Evolutionary conservation across 2,797 vertebrate genomes (phyloP), one percentile per base, ranked within the genome.

Genomic region (Psittacula echo): DNA sequence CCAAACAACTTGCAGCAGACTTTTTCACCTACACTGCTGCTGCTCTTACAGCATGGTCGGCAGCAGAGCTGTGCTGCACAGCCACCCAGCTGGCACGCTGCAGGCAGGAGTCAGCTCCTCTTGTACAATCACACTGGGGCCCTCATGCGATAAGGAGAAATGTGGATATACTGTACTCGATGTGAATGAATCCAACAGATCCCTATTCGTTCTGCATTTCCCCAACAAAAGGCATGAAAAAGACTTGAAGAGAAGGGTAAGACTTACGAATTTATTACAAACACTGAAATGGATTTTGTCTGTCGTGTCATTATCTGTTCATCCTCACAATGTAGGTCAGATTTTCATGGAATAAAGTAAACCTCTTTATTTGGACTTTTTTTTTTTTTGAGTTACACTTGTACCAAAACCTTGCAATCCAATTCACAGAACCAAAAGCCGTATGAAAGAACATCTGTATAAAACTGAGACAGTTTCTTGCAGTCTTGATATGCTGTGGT

Each of bases 51-150:
- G 61, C 53, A 26, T 0, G 4, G 29, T 8, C 4, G 1, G 67
- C 60, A 73, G 79, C 71, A 27, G 54, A 39, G 66, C 53, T 11
- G 2, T 7, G 20, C 16, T 17, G 42, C 71, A 20, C 12, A 10
- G 65, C 61, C 3, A 4, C 23, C 29, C 10, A 0, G 21, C 60
- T 17, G 21, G 58, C 67, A 47, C 10, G 0, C 32, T 5, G 12
- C 17, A 15, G 48, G 48, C 68, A 76, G 44, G 29, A 56, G 15
- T 13, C 76, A 56, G 47, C 58, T 71, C 62, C 76, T 5, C 3
- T 5, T 1, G 7, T 5, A 47, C 66, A 34, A 9, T 10, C 29
- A 5, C 17, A 19, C 0, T 6, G 27, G 13, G 16, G n/a, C 39
- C 5, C 1, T 18, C 27, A 1, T 11, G 66, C 2, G 12, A 11